Evolutionary conservation across 1,140 invertebrate species (phyloP).

Genomic region (Eciton burchellii): DNA sequence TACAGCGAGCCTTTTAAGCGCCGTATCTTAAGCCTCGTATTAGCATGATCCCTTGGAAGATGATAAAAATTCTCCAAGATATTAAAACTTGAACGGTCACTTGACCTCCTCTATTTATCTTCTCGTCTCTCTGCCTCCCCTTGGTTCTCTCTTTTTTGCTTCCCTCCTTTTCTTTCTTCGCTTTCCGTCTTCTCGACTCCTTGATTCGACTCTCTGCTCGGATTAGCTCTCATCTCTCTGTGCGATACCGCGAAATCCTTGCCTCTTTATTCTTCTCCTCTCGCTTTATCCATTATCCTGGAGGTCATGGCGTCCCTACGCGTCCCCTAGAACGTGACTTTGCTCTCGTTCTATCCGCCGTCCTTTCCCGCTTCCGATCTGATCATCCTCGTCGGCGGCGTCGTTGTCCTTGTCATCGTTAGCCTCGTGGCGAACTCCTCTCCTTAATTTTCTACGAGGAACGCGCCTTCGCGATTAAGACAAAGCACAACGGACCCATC

Average conservation of each 20-base stretch:
- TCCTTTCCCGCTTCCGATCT: slow-evolving; percentile 23
- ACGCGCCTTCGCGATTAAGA: slow-evolving; percentile 57
- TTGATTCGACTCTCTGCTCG: slow-evolving; percentile 40
- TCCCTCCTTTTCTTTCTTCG: slow-evolving; percentile 6
- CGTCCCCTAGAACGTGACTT: too few relatives aligned
- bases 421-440: slow-evolving; percentile 31
- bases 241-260: neutral
- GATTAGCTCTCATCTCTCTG: neutral
- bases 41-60: neutral
- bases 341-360: neutral
- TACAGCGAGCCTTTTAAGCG: neutral
- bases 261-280: slow-evolving; percentile 12
- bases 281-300: slow-evolving; percentile 61
- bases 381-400: slow-evolving; percentile 5
- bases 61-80: neutral
- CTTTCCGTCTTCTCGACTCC: slow-evolving; percentile 41
- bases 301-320: slow-evolving; percentile 18
- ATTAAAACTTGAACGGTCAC: neutral
- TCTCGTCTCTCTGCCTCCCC: neutral
- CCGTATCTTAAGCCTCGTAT: neutral
- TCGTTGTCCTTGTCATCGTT: neutral
- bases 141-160: neutral
- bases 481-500: slow-evolving; percentile 55
- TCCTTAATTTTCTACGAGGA: slow-evolving; percentile 54
- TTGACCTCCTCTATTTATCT: neutral